Conservation (phyloP, 2,113 vertebrate genomes). For the Laticauda laticaudata region DNA sequence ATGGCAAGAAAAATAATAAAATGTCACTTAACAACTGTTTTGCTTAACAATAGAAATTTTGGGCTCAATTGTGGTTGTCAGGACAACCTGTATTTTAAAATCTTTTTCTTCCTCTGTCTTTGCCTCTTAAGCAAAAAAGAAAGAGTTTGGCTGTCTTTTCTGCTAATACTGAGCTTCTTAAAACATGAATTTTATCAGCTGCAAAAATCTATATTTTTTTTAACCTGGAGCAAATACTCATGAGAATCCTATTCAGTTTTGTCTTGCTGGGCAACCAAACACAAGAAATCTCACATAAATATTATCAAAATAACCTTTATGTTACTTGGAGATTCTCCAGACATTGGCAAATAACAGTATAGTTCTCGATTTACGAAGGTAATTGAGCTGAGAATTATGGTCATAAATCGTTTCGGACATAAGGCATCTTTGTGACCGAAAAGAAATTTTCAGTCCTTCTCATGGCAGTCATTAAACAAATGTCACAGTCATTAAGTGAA, state of each 20-base stretch:
- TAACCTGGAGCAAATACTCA: conserved; percentile 72
- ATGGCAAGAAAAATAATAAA: background rate
- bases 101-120: background rate
- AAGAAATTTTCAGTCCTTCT: background rate
- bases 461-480: background rate
- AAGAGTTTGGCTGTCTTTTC: conserved; percentile 5
- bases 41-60: background rate
- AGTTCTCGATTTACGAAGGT: background rate
- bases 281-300: background rate
- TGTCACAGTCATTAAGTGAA: background rate
- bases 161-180: conserved; percentile 63
- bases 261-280: background rate
- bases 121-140: background rate
- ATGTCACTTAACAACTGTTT: background rate
- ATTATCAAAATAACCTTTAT: too few relatives aligned
- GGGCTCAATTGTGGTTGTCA: background rate
- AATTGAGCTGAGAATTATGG: background rate
- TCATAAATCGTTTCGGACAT: background rate
- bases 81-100: rapidly evolving
- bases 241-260: conserved; percentile 60
- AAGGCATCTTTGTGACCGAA: background rate
- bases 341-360: background rate
- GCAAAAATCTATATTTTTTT: conserved; percentile 68
- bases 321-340: background rate
- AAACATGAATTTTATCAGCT: conserved; percentile 67